Percentiles rank a stretch among this genome's conserved stretches.
Conservation (phyloP, 2,888 invertebrate species). For the Galerucella nymphaeae region DNA sequence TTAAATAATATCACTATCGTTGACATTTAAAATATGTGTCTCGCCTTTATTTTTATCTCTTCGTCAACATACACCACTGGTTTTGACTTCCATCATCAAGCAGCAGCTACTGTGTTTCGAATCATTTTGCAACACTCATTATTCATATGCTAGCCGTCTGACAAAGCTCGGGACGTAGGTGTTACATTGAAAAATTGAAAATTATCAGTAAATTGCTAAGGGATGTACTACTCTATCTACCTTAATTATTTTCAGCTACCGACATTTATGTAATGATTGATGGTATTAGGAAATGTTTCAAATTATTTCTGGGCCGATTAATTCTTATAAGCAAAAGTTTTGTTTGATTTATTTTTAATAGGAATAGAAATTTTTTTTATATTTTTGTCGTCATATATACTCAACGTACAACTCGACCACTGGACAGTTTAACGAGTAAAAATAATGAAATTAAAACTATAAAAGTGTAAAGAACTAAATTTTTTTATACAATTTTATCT, state of each 20-base stretch:
- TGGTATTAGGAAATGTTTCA: slow-evolving; percentile 8
- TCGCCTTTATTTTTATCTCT: slow-evolving; percentile 21
- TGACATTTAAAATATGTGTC: background rate
- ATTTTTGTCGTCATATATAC: no score
- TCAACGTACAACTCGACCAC: no score
- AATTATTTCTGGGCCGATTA: background rate
- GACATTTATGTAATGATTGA: slow-evolving; percentile 33
- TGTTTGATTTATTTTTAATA: no score
- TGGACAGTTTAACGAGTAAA: no score
- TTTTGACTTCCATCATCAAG: slow-evolving; percentile 44
- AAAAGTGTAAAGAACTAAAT: background rate
- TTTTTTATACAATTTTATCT: background rate
- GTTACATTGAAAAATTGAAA: slow-evolving; percentile 49
- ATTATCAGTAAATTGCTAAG: slow-evolving; percentile 47
- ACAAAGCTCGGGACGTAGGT: slow-evolving; percentile 39
- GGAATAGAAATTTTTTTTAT: no score
- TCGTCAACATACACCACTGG: slow-evolving; percentile 48
- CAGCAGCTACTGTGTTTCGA: slow-evolving; percentile 49
- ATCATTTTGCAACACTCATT: slow-evolving; percentile 52
- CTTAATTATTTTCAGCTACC: slow-evolving; percentile 42
- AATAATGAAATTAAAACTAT: background rate
- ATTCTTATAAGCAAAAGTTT: background rate
- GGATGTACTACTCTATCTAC: slow-evolving; percentile 36
- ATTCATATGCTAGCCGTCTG: slow-evolving; percentile 44
- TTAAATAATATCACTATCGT: background rate